Conservation (phyloP, 2,113 vertebrate genomes). For the Hippocampus barbouri region DNA sequence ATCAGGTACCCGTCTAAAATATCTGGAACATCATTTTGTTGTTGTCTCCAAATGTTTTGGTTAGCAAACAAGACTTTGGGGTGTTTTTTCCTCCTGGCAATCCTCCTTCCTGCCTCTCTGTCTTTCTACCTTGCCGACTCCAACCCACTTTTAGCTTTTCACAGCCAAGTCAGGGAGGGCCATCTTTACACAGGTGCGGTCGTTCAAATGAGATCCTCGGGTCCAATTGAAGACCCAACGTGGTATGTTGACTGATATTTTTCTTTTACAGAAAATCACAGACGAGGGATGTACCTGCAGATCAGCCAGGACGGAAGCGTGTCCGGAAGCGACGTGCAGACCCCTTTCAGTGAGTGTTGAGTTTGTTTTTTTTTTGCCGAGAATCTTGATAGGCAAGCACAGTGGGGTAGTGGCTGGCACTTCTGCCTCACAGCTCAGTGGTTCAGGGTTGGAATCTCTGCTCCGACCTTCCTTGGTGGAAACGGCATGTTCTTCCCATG, state of each 20-base stretch:
- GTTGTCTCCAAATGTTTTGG: constrained; percentile 46
- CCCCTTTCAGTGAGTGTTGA: constrained; percentile 57
- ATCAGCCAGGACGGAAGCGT: constrained; percentile 64
- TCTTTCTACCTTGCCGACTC: constrained; percentile 64
- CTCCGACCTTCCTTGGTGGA: too few species aligned
- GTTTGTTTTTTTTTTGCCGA: not conserved
- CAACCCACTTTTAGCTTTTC: constrained; percentile 61
- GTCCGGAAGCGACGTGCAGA: constrained; percentile 52
- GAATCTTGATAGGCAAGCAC: too few species aligned
- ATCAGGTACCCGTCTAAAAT: not conserved
- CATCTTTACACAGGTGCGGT: constrained; percentile 72
- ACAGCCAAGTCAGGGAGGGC: constrained; percentile 60
- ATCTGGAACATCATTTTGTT: not conserved
- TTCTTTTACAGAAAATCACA: constrained; percentile 61
- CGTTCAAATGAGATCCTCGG: constrained; percentile 14
- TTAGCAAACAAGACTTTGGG: constrained; percentile 15
- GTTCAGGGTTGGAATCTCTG: too few species aligned
- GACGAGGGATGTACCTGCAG: constrained; percentile 66
- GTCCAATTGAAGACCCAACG: constrained; percentile 7
- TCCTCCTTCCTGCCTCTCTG: constrained; percentile 35
- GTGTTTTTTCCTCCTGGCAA: constrained; percentile 31
- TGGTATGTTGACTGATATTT: not conserved
- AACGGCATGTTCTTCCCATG: too few species aligned
- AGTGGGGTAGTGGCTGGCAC: too few species aligned
- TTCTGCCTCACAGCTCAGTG: too few species aligned